Conservation (phyloP, 2,797 vertebrate species). For the Spinus pinus region DNA sequence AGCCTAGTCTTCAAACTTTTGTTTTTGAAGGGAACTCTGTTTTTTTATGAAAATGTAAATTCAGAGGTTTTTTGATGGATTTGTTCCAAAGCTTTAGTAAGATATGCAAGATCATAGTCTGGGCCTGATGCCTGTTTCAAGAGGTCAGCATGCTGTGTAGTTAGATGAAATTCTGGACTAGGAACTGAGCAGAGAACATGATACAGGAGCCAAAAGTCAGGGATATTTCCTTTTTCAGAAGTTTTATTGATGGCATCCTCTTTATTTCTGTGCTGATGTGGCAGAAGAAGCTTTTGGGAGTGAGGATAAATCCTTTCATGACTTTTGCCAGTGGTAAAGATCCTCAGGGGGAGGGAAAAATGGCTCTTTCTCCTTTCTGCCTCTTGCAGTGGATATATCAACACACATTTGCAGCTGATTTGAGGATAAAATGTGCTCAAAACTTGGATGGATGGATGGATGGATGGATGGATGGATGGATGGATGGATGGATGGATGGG, state of each 20-base stretch:
- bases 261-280: slow-evolving; percentile 1
- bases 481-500: background rate
- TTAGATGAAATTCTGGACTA: background rate
- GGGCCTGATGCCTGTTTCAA: background rate
- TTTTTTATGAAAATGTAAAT: background rate
- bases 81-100: background rate
- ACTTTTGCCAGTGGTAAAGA: background rate
- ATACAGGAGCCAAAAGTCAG: background rate
- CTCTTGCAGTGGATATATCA: background rate
- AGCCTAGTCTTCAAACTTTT: background rate
- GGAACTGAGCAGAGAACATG: background rate
- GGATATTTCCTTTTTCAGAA: background rate
- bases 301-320: background rate
- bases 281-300: background rate
- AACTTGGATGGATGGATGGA: background rate
- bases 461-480: background rate
- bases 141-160: background rate
- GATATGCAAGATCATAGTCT: slow-evolving; percentile 2
- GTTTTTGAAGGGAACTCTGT: background rate
- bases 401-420: background rate
- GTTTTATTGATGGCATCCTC: background rate
- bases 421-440: background rate
- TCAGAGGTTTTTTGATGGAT: background rate
- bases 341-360: background rate
- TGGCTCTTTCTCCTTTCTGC: background rate